phyloP scores from a whole-genome alignment of 92 coral and sea anemone genomes.

The Parazoanthus atlanticus region DNA sequence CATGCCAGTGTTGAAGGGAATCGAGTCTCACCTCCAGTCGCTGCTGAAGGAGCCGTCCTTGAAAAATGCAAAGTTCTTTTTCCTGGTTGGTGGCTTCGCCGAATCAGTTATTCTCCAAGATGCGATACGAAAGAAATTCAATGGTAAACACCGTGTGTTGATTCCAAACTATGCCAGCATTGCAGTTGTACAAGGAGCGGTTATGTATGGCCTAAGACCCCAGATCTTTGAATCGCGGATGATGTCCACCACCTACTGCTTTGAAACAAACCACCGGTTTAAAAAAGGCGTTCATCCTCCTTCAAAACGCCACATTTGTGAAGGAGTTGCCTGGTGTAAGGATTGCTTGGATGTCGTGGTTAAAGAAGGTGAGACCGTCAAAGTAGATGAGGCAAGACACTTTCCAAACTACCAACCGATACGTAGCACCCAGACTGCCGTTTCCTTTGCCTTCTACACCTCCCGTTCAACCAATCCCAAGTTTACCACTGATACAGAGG shows the following conservation, averaged over 20 bases:
- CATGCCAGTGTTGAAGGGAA: slow-evolving; percentile 41
- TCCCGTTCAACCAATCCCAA: slow-evolving; percentile 37
- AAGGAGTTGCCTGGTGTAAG: neutral
- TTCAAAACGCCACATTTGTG: neutral
- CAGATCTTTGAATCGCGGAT: neutral
- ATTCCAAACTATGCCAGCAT: slow-evolving; percentile 30
- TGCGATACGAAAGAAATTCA: slow-evolving; percentile 1
- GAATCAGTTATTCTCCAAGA: slow-evolving; percentile 32
- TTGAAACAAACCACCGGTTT: neutral
- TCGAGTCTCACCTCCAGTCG: neutral
- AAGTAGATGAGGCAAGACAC: neutral
- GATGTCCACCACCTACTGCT: slow-evolving; percentile 18
- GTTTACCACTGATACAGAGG: slow-evolving; percentile 59
- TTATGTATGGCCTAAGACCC: slow-evolving; percentile 25
- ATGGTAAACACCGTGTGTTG: neutral
- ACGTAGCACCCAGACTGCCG: neutral
- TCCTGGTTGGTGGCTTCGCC: slow-evolving; percentile 29
- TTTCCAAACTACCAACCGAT: neutral
- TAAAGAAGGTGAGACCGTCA: neutral
- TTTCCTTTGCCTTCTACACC: slow-evolving; percentile 42
- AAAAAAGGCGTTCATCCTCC: neutral
- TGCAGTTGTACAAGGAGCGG: slow-evolving; percentile 32
- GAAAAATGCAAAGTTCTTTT: neutral
- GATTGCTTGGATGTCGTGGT: slow-evolving; percentile 10
- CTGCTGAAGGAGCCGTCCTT: neutral